Evolutionary conservation across 2,113 vertebrate species (phyloP).

Genomic region (Cygnus buccinator): DNA sequence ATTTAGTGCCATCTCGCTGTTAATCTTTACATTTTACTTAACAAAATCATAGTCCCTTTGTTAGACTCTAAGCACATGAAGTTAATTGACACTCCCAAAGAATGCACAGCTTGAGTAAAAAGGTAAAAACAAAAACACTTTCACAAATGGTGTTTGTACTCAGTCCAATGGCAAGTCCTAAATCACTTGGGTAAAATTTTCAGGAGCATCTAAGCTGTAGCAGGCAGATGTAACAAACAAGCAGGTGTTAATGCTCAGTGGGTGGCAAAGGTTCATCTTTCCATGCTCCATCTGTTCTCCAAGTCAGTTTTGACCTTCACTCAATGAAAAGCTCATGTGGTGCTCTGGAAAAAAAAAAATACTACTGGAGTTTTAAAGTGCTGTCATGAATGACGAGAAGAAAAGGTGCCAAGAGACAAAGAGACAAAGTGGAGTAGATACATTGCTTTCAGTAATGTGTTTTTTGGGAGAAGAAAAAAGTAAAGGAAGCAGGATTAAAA

Average conservation of each 20-base stretch:
- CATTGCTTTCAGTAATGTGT: neutral
- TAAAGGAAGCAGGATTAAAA: neutral
- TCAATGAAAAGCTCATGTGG: constrained; percentile 11
- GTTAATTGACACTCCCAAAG: neutral
- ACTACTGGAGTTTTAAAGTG: neutral
- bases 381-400: accelerated
- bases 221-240: constrained; percentile 35
- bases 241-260: constrained; percentile 22
- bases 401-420: neutral
- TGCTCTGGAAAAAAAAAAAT: constrained; percentile 20
- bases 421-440: neutral
- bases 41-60: neutral
- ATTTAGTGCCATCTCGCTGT: neutral
- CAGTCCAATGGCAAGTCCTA: neutral
- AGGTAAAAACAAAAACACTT: neutral
- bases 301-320: constrained; percentile 48
- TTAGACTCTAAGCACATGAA: neutral
- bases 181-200: neutral
- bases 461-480: neutral
- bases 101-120: neutral
- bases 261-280: constrained; percentile 22
- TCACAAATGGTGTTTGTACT: neutral
- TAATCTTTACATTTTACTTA: neutral
- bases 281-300: constrained; percentile 46
- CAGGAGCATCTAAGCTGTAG: neutral